Percentiles rank a stretch among this genome's conserved stretches.
These are phyloP conservation scores for Phasianus colchicus DNA, from an alignment of 2,113 vertebrate genomes.

Conservation along the genomic window DNA sequence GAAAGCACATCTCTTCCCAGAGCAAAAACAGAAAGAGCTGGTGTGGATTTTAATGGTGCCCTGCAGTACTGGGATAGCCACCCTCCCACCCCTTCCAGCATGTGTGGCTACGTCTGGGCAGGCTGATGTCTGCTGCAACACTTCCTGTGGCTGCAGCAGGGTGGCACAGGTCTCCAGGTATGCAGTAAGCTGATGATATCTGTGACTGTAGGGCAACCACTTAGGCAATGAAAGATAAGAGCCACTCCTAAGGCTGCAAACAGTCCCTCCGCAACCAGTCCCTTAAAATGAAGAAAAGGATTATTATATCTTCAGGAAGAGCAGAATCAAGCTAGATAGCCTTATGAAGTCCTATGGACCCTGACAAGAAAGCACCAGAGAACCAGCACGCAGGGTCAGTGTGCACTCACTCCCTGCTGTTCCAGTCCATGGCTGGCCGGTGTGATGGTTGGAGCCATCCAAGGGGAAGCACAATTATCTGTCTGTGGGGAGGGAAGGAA, in stretches of 20 bases:
- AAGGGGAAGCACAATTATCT: neutral
- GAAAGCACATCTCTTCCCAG: neutral
- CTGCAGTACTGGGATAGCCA: neutral
- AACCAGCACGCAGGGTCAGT: neutral
- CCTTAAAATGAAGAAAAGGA: neutral
- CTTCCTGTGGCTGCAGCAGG: neutral
- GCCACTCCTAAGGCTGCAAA: neutral
- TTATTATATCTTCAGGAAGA: neutral
- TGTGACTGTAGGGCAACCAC: neutral
- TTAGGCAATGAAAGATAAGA: neutral
- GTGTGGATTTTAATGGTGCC: neutral
- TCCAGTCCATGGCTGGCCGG: neutral
- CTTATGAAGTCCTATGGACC: neutral
- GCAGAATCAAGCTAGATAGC: neutral
- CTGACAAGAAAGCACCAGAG: neutral
- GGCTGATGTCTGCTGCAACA: neutral
- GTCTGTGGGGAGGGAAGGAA: neutral
- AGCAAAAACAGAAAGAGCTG: neutral
- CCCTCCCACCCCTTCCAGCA: neutral
- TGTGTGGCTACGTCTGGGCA: rapidly evolving
- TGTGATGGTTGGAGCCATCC: neutral
- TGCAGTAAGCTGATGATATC: rapidly evolving
- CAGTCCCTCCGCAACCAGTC: neutral
- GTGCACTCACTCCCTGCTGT: neutral
- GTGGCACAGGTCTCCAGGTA: neutral